Percentiles rank a stretch among this genome's conserved stretches.
Evolutionary conservation across 2,797 vertebrate species (phyloP).

Genomic region (Chaetophractus vellerosus): DNA sequence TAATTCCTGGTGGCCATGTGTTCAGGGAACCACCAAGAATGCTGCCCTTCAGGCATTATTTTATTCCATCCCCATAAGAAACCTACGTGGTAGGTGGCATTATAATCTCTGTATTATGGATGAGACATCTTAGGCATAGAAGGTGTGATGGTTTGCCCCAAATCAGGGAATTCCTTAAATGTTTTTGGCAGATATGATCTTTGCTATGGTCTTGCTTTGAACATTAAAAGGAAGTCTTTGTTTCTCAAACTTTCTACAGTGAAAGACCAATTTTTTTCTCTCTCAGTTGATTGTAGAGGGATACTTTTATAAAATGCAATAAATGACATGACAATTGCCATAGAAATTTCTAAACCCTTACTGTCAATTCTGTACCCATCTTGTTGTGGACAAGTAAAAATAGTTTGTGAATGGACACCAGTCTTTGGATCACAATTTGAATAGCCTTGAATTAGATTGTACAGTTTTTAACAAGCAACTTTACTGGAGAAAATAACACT

Average conservation of each 20-base stretch:
- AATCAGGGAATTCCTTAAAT: neutral
- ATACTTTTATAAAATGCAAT: neutral
- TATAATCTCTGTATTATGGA: neutral
- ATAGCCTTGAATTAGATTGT: neutral
- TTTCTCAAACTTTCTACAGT: neutral
- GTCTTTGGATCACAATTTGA: neutral
- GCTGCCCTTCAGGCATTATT: neutral
- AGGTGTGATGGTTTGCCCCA: neutral
- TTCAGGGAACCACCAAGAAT: neutral
- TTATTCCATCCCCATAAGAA: neutral
- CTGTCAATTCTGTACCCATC: neutral
- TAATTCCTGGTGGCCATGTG: neutral
- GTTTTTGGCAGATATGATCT: neutral
- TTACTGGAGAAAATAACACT: neutral
- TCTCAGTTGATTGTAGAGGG: neutral
- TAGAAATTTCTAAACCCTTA: neutral
- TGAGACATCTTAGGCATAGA: neutral
- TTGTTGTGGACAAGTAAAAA: neutral
- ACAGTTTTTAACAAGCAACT: neutral
- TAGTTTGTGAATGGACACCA: neutral
- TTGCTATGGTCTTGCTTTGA: constrained; percentile 8
- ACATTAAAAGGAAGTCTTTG: neutral
- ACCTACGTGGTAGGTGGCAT: neutral
- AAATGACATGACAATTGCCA: neutral
- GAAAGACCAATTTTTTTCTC: neutral